Base-by-base conservation (phyloP, 2,113 vertebrate genomes). In the Danionella cerebrum region DNA sequence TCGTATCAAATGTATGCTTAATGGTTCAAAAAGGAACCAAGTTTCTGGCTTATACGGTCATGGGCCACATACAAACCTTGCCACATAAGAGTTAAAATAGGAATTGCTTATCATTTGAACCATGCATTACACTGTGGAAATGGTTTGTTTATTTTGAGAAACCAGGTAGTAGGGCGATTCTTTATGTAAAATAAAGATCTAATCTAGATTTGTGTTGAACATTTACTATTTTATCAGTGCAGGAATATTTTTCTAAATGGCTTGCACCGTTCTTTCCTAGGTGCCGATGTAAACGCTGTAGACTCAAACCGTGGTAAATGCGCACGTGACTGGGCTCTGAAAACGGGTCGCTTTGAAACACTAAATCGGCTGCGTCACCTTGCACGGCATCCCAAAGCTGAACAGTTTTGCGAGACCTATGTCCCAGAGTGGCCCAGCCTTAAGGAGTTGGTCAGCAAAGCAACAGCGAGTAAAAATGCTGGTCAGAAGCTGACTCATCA, bases 331-430 rank as follows among this genome's bases (percentile, higher is more conserved):
- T 94, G 92, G 94, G 94, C 92, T 0, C 29, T 77, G 8, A 88
- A 92, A 79, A 94, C 92, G 0, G 88, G 90, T 2, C 89, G 91
- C 70, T 93, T 90, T 0, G 84, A 90, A 65, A 88, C 88, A 0
- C 71, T 77, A 0, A 4, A 45, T 0, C 83, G 83, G 53, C 86
- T 94, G 57, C 81, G 79, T 9, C 85, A 70, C 42, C 87, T 96
- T 5, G 77, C 75, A 5, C 8, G 42, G 50, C 81, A 69, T n/a
- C 92, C 93, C 0, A 80, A 65, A 0, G 89, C 85, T 0, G 87
- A 92, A 65, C 93, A 94, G 74, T 90, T 94, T 1, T 76, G 83
- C 4, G 69, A 48, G 39, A 73, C 0, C 0, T 94, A 86, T 59
- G 71, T 57, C 33, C 90, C 88, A 0, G 84, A 92, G 62, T 94